phyloP scores from a whole-genome alignment of 2,888 invertebrate species.

The Phyllotreta cruciferae region DNA sequence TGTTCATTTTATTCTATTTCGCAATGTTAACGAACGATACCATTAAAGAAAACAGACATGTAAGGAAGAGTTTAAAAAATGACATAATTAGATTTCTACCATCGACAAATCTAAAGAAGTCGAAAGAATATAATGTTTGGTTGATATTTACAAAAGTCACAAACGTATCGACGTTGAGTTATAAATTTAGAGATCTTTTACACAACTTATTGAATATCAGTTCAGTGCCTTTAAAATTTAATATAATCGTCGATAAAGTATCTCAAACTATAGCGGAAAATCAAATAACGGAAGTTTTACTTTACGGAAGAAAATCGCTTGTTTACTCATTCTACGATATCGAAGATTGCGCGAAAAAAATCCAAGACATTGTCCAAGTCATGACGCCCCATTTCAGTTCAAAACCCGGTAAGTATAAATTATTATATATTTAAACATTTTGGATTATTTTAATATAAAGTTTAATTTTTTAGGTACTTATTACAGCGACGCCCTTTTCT shows the following conservation, averaged over 20 bases:
- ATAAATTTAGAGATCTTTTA: conserved; percentile 63
- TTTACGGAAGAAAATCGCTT: conserved; percentile 55
- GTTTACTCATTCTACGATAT: conserved; percentile 68
- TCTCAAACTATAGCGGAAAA: conserved; percentile 65
- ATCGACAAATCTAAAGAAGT: conserved; percentile 29
- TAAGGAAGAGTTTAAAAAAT: conserved; percentile 33
- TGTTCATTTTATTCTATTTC: conserved; percentile 44
- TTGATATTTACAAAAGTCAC: conserved; percentile 67
- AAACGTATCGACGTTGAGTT: conserved; percentile 62
- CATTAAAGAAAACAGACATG: conserved; percentile 32
- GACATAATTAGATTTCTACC: conserved; percentile 29
- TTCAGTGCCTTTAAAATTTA: conserved; percentile 64
- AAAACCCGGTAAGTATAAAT: conserved; percentile 69
- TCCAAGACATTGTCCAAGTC: conserved; percentile 69
- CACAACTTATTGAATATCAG: conserved; percentile 62
- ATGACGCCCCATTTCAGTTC: conserved; percentile 77
- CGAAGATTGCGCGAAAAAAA: conserved; percentile 65
- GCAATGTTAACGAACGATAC: conserved; percentile 40
- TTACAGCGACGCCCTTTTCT: conserved; percentile 81
- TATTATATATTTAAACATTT: no score
- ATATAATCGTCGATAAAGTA: conserved; percentile 68
- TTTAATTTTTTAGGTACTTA: conserved; percentile 70
- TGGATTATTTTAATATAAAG: no score
- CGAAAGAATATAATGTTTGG: conserved; percentile 63
- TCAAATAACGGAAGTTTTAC: conserved; percentile 50